Evolutionary conservation across 2,113 vertebrate genomes (phyloP).

Genomic region (Hippolais icterina): DNA sequence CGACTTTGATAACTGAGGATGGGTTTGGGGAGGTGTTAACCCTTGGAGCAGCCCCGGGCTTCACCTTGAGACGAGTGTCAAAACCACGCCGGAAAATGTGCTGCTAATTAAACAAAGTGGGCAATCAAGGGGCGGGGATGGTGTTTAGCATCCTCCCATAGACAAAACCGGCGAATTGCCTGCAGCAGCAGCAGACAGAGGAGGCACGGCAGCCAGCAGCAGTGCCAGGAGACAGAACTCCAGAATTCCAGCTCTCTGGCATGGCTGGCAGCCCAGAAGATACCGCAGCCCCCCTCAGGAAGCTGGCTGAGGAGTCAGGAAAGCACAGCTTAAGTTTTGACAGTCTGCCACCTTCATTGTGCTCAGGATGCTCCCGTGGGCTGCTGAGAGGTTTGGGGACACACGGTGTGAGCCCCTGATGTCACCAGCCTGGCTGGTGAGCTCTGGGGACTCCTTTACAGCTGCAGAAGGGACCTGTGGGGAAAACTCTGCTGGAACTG

Average conservation of each 20-base stretch:
- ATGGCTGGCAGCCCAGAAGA: constrained; percentile 37
- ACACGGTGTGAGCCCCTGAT: neutral
- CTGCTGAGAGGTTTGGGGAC: neutral
- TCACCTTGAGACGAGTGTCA: neutral
- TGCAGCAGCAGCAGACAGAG: neutral
- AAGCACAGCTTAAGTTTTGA: constrained; percentile 7
- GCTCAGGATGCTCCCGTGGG: neutral
- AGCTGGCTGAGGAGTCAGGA: neutral
- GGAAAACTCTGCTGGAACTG: neutral
- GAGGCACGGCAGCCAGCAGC: neutral
- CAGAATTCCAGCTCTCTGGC: neutral
- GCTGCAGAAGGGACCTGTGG: neutral
- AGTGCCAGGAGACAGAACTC: neutral
- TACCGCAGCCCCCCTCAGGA: neutral
- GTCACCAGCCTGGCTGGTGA: neutral
- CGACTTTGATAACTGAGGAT: neutral
- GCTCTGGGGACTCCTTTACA: neutral
- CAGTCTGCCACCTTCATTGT: neutral
- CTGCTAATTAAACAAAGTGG: neutral
- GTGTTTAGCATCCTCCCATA: neutral
- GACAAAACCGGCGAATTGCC: neutral
- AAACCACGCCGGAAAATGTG: neutral
- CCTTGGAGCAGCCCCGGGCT: neutral
- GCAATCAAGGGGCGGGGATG: neutral
- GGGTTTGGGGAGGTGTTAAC: neutral